phyloP scores from a whole-genome alignment of 2,797 vertebrate genomes.

The Orientallactaga sibirica region DNA sequence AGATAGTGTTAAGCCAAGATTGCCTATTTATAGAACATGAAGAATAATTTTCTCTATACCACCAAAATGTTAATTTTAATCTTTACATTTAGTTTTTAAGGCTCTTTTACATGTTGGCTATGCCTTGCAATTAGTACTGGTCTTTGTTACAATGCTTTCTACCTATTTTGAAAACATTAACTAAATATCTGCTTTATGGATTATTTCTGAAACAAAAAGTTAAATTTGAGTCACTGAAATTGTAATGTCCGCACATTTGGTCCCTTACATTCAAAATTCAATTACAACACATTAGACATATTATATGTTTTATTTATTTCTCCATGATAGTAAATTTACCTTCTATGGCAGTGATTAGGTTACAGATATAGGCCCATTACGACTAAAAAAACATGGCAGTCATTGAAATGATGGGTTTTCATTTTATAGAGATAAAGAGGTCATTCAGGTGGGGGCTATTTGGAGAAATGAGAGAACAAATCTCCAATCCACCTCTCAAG shows the following conservation, averaged over 20 bases:
- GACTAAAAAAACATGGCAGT: not conserved
- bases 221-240: slow-evolving; percentile 71
- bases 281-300: slow-evolving; percentile 70
- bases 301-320: slow-evolving; percentile 69
- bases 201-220: slow-evolving; percentile 64
- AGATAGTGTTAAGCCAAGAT: not conserved
- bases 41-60: slow-evolving; percentile 41
- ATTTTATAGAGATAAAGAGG: not conserved
- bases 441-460: not conserved
- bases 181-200: slow-evolving; percentile 63
- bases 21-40: not conserved
- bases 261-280: slow-evolving; percentile 71
- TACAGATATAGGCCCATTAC: not conserved
- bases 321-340: not conserved
- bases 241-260: slow-evolving; percentile 40
- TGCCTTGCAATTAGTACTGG: not conserved
- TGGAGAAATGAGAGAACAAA: not conserved
- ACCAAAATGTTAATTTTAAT: slow-evolving; percentile 32
- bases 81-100: not conserved
- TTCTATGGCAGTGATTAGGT: not conserved
- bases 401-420: not conserved
- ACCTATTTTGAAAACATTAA: slow-evolving; percentile 67
- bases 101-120: slow-evolving; percentile 19
- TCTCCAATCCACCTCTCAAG: not conserved
- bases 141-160: slow-evolving; percentile 27